Percentiles rank a stretch among this genome's conserved stretches.
These are phyloP conservation scores for Zingel zingel DNA, from an alignment of 2,113 vertebrate species.

Conservation along the genomic window DNA sequence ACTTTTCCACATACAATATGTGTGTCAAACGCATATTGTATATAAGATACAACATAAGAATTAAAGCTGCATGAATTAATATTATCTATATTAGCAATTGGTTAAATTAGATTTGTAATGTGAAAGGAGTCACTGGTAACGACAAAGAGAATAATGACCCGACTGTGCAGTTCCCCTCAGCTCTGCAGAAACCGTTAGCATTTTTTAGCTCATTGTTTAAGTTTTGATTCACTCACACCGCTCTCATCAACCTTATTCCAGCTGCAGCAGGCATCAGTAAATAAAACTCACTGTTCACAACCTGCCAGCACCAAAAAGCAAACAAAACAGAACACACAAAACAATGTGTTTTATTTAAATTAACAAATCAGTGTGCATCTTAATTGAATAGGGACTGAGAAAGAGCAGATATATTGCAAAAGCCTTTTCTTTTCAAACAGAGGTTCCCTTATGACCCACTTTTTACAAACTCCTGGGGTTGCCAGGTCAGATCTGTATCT, in stretches of 20 bases:
- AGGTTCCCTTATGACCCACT: background rate
- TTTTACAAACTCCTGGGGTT: background rate
- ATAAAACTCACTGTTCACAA: background rate
- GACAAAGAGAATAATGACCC: no score
- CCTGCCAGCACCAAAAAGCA: background rate
- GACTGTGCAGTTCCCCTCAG: no score
- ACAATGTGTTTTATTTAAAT: background rate
- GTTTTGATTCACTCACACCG: background rate
- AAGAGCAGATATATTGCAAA: background rate
- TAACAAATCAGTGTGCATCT: background rate
- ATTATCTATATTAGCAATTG: no score
- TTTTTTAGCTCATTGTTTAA: background rate
- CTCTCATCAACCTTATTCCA: background rate
- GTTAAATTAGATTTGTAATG: no score
- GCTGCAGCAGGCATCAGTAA: background rate
- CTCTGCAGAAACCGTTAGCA: background rate
- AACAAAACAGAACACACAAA: background rate
- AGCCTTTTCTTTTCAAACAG: background rate
- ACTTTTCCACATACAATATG: no score
- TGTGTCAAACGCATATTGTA: no score
- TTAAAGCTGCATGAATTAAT: no score
- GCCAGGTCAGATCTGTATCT: slow-evolving; percentile 17
- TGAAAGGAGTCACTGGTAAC: no score
- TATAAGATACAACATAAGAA: no score
- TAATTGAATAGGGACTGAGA: background rate